A percentile compares a stretch with the other conserved stretches of the same genome.
phyloP scores from a whole-genome alignment of 2,888 invertebrate genomes.

The Isoperla grammatica region DNA sequence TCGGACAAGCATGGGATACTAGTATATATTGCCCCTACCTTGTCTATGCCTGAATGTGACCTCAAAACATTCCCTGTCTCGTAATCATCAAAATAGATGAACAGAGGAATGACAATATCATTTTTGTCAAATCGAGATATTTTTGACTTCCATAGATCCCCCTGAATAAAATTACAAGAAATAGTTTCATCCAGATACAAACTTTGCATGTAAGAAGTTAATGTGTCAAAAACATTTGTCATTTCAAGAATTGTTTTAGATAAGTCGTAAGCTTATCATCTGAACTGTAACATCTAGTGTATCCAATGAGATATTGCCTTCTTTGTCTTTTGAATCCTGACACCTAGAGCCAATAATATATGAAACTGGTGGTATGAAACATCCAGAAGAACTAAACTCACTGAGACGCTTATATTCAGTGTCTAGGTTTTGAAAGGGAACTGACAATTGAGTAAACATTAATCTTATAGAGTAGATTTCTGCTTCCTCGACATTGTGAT shows the following conservation, averaged over 20 bases:
- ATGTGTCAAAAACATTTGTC: slow-evolving; percentile 8
- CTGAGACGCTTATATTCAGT: not conserved
- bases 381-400: not conserved
- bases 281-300: not conserved
- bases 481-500: not conserved
- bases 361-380: not conserved
- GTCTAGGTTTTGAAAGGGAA: not conserved
- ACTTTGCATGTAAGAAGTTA: not conserved
- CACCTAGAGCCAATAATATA: not conserved
- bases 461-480: not conserved
- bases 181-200: not conserved
- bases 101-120: slow-evolving; percentile 3
- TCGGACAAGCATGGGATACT: slow-evolving; percentile 26
- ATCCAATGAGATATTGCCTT: not conserved
- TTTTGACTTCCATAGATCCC: slow-evolving; percentile 4
- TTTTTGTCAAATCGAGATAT: not conserved
- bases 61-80: slow-evolving; percentile 18
- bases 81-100: slow-evolving; percentile 13
- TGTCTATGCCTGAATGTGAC: slow-evolving; percentile 23
- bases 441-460: not conserved
- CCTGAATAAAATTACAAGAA: slow-evolving; percentile 11
- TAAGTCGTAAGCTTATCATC: not conserved
- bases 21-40: slow-evolving; percentile 21
- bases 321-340: too few relatives aligned
- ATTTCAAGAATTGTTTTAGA: not conserved